These are phyloP conservation scores for Brachionichthys hirsutus DNA, from an alignment of 2,113 vertebrate genomes.

Conservation along the genomic window DNA sequence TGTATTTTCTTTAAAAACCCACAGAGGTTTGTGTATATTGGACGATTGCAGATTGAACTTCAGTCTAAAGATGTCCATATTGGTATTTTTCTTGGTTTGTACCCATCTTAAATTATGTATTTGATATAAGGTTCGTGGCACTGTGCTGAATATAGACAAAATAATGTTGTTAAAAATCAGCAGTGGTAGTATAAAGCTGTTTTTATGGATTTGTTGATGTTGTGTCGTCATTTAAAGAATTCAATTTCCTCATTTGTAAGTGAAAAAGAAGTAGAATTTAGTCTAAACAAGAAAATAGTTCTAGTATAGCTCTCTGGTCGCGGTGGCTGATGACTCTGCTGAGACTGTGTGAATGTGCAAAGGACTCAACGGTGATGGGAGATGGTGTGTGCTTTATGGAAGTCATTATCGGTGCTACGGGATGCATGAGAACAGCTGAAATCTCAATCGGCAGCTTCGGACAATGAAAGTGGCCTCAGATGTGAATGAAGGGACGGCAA, in stretches of 20 bases:
- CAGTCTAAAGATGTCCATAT: slow-evolving; percentile 5
- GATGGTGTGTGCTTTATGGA: no score
- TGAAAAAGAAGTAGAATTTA: no score
- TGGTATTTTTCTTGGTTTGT: slow-evolving; percentile 2
- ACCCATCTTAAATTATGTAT: neutral
- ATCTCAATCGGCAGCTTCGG: no score
- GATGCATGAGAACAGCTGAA: no score
- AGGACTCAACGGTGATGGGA: no score
- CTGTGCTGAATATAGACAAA: neutral
- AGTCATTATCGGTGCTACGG: no score
- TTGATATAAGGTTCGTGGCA: neutral
- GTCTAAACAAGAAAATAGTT: neutral
- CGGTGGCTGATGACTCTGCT: no score
- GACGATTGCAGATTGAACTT: slow-evolving; percentile 1
- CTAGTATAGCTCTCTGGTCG: neutral
- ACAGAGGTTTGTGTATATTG: slow-evolving; percentile 27
- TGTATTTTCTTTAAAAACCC: slow-evolving; percentile 5
- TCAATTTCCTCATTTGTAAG: neutral
- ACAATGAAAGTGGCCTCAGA: no score
- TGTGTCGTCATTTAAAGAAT: no score
- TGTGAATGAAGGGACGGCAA: no score
- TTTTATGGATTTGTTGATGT: neutral
- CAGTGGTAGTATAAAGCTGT: neutral
- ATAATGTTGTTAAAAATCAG: neutral
- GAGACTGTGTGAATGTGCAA: no score